These are phyloP conservation scores for Pampus argenteus DNA, from an alignment of 2,797 vertebrate genomes.

Conservation along the genomic window DNA sequence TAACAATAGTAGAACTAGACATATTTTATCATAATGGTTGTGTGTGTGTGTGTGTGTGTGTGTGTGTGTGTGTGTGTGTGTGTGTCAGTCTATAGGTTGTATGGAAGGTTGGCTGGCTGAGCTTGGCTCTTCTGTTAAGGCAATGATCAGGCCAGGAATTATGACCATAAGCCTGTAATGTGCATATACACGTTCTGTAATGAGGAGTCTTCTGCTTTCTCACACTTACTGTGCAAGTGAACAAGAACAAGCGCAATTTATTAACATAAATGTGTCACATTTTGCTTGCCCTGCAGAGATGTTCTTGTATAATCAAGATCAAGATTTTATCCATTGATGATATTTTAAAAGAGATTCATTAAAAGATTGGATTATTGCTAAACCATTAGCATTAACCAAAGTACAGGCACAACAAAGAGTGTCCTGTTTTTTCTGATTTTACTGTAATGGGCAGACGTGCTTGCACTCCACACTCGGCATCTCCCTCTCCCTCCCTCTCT, in stretches of 20 bases:
- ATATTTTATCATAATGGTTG: no score
- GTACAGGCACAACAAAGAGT: background rate
- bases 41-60: background rate
- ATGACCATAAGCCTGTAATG: constrained; percentile 12
- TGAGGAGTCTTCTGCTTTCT: background rate
- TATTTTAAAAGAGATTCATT: background rate
- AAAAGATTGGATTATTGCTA: background rate
- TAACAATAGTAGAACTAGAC: background rate
- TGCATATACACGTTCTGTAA: constrained; percentile 10
- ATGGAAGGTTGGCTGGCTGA: no score
- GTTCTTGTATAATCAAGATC: background rate
- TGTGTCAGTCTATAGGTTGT: no score
- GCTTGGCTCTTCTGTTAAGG: constrained; percentile 4
- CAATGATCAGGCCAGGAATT: background rate
- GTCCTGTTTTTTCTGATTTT: background rate
- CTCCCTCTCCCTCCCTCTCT: constrained; percentile 15
- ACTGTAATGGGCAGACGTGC: constrained; percentile 10
- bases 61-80: background rate
- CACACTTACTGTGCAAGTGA: background rate
- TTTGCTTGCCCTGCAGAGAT: background rate
- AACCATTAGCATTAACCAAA: background rate
- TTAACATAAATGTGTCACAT: no score
- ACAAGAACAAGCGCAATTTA: background rate
- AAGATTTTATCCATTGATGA: background rate
- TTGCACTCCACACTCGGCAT: constrained; percentile 6